phyloP scores from a whole-genome alignment of 2,113 vertebrate species.

The Trichechus manatus region DNA sequence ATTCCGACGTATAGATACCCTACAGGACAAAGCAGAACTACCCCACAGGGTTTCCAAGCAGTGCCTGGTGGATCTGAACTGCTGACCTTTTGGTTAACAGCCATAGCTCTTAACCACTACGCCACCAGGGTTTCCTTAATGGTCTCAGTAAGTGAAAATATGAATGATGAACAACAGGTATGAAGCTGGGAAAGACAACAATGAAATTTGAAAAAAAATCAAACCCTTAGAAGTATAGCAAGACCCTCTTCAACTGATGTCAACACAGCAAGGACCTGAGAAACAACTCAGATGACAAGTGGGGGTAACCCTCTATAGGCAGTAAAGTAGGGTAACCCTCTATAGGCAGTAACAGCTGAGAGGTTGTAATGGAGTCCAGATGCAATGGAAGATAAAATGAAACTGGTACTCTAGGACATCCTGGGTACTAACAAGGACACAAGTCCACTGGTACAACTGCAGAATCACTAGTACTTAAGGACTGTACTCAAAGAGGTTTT shows the following conservation, averaged over 20 bases:
- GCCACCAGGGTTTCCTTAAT: background rate
- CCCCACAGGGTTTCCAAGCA: too few relatives aligned
- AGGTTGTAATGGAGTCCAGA: background rate
- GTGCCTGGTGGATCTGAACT: too few relatives aligned
- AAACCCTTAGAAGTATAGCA: background rate
- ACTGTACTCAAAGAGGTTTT: background rate
- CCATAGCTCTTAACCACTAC: too few relatives aligned
- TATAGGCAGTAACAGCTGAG: conserved; percentile 41
- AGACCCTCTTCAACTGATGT: background rate
- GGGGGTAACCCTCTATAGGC: background rate
- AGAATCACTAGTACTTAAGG: background rate
- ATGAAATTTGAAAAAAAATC: background rate
- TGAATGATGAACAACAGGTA: background rate
- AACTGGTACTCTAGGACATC: background rate
- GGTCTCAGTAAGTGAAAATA: conserved; percentile 1
- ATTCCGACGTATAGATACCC: too few relatives aligned
- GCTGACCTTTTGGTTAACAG: too few relatives aligned
- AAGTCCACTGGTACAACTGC: background rate
- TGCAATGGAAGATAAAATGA: background rate
- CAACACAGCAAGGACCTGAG: background rate
- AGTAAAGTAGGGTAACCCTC: background rate
- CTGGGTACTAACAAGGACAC: background rate
- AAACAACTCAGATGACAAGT: background rate
- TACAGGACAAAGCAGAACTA: too few relatives aligned
- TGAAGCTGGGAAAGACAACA: background rate